A percentile compares a stretch with the other conserved stretches of the same genome.
These are phyloP conservation scores for Vanessa cardui DNA, from an alignment of 2,888 invertebrate species.

Conservation along the genomic window DNA sequence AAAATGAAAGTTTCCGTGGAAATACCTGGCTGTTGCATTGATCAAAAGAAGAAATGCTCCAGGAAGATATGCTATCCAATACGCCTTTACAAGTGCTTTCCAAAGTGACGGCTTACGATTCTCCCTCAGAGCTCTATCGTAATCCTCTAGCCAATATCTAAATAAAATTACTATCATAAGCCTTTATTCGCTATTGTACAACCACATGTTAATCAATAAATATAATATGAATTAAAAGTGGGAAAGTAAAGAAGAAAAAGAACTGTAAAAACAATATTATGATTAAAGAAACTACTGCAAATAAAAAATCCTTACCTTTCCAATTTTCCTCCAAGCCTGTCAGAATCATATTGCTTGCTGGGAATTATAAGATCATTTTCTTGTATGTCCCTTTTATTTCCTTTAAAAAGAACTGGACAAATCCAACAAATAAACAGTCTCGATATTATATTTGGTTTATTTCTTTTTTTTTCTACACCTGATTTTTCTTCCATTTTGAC, in stretches of 20 bases:
- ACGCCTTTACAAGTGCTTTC: constrained; percentile 81
- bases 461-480: constrained; percentile 47
- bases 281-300: constrained; percentile 14
- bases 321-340: constrained; percentile 82
- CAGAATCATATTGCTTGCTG: constrained; percentile 83
- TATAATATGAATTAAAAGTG: too few species aligned
- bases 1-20: not conserved
- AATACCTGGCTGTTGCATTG: constrained; percentile 79
- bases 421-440: constrained; percentile 75
- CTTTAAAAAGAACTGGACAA: constrained; percentile 77
- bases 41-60: constrained; percentile 81
- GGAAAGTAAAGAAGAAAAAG: too few species aligned
- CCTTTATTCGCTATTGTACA: not conserved
- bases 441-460: constrained; percentile 67
- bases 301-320: constrained; percentile 74
- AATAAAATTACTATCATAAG: not conserved
- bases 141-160: constrained; percentile 82
- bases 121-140: constrained; percentile 62
- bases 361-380: constrained; percentile 85
- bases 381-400: constrained; percentile 83
- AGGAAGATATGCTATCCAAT: constrained; percentile 79
- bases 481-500: constrained; percentile 3
- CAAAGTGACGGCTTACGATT: constrained; percentile 82
- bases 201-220: too few species aligned
- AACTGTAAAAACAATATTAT: not conserved